Percentiles rank a stretch among this genome's conserved stretches.
phyloP scores from a whole-genome alignment of 2,888 invertebrate genomes.

The Dasypogon diadema region DNA sequence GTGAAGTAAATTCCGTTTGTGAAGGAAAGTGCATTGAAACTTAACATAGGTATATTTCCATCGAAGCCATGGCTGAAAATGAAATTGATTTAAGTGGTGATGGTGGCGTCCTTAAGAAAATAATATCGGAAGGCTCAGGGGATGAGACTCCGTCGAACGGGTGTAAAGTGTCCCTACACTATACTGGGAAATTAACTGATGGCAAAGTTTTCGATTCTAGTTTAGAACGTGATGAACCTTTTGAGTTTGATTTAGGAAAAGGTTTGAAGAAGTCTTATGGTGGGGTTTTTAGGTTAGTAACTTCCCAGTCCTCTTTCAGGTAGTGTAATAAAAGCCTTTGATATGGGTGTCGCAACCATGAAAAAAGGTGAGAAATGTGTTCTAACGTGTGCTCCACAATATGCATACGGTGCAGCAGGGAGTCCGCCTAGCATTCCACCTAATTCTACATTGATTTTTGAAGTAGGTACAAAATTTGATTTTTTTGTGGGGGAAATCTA shows the following conservation, averaged over 20 bases:
- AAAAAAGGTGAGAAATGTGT: slow-evolving; percentile 87
- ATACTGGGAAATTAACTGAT: slow-evolving; percentile 86
- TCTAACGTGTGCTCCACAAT: slow-evolving; percentile 87
- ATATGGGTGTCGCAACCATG: slow-evolving; percentile 94
- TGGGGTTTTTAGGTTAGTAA: too few relatives aligned
- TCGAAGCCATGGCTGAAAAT: slow-evolving; percentile 60
- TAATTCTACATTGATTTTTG: slow-evolving; percentile 88
- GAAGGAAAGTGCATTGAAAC: too few relatives aligned
- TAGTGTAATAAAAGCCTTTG: slow-evolving; percentile 93
- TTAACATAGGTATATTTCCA: too few relatives aligned
- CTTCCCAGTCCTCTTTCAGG: too few relatives aligned
- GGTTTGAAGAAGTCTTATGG: slow-evolving; percentile 75
- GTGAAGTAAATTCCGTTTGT: too few relatives aligned
- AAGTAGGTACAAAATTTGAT: slow-evolving; percentile 71
- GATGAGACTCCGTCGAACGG: slow-evolving; percentile 79
- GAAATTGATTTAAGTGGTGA: slow-evolving; percentile 65
- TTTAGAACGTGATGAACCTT: slow-evolving; percentile 83
- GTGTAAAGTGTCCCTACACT: slow-evolving; percentile 83
- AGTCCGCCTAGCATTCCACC: slow-evolving; percentile 91
- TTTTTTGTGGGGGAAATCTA: too few relatives aligned
- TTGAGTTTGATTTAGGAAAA: slow-evolving; percentile 88
- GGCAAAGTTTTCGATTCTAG: slow-evolving; percentile 95
- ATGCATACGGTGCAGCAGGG: slow-evolving; percentile 89
- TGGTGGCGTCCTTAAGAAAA: slow-evolving; percentile 65
- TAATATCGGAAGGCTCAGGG: slow-evolving; percentile 77